Conservation (phyloP, 2,888 invertebrate genomes). For the Coleophora flavipennella region DNA sequence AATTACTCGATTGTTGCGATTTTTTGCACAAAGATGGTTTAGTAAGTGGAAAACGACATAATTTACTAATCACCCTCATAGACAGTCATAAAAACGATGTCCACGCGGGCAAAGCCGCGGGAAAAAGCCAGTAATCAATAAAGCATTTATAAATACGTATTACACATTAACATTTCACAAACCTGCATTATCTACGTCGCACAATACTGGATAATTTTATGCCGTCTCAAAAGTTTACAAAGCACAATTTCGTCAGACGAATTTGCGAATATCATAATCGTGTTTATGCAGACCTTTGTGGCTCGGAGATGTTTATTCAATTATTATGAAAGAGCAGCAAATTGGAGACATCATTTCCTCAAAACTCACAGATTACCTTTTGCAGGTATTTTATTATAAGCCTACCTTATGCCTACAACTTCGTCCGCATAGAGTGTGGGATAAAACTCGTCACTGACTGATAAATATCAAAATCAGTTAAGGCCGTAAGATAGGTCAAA, state of each 20-base stretch:
- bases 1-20: no score
- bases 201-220: conserved; percentile 20
- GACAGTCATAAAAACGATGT: no score
- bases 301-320: conserved; percentile 27
- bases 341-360: conserved; percentile 25
- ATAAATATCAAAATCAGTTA: no score
- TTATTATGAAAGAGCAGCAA: conserved; percentile 24
- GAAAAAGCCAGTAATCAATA: neutral
- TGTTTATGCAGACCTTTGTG: conserved; percentile 29
- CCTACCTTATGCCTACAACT: no score
- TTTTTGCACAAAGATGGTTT: no score
- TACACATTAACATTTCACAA: conserved; percentile 2
- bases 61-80: no score
- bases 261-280: conserved; percentile 30
- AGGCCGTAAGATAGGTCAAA: no score
- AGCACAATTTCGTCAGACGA: conserved; percentile 5
- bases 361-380: conserved; percentile 15
- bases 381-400: no score
- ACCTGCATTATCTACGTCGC: conserved; percentile 9
- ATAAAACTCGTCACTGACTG: no score
- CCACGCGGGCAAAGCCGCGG: no score
- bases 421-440: no score
- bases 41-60: no score
- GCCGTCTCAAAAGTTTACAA: conserved; percentile 11
- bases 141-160: neutral